Percentiles rank a stretch among this genome's conserved stretches.
These are phyloP conservation scores for Fissipunctia ypsillon DNA, from an alignment of 2,888 invertebrate genomes.

Conservation along the genomic window DNA sequence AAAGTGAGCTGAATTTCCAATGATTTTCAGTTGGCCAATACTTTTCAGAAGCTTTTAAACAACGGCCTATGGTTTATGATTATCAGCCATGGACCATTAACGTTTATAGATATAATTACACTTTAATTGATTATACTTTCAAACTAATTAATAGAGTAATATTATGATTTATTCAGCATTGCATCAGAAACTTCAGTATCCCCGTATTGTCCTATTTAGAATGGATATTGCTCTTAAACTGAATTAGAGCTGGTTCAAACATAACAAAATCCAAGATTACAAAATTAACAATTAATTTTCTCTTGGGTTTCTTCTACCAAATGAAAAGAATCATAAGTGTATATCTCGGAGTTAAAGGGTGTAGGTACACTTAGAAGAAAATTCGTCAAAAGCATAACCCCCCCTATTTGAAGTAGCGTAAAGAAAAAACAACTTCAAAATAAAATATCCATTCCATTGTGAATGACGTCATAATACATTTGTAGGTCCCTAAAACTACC, in stretches of 20 bases:
- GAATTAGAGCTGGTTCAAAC: not conserved
- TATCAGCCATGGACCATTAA: too few relatives aligned
- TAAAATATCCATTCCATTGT: constrained; percentile 4
- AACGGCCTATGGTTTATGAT: not conserved
- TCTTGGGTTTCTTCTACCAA: not conserved
- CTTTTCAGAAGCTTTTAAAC: not conserved
- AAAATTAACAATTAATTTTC: not conserved
- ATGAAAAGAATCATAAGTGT: not conserved
- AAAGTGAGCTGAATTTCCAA: not conserved
- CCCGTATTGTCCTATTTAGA: not conserved
- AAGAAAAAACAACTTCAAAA: constrained; percentile 3
- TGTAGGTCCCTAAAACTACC: constrained; percentile 20
- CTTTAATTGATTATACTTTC: not conserved
- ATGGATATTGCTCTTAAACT: not conserved
- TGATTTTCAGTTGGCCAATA: not conserved
- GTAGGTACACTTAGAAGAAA: not conserved
- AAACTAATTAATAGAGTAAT: too few relatives aligned
- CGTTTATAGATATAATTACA: too few relatives aligned
- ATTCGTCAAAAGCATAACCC: too few relatives aligned
- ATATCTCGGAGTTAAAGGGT: not conserved
- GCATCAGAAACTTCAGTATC: not conserved
- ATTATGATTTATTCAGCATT: not conserved
- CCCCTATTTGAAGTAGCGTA: not conserved
- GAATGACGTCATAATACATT: constrained; percentile 21
- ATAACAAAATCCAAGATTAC: not conserved